Evolutionary conservation across 1,140 invertebrate species (phyloP), one percentile per base, ranked within the genome.

Genomic region (Diabrotica undecimpunctata): DNA sequence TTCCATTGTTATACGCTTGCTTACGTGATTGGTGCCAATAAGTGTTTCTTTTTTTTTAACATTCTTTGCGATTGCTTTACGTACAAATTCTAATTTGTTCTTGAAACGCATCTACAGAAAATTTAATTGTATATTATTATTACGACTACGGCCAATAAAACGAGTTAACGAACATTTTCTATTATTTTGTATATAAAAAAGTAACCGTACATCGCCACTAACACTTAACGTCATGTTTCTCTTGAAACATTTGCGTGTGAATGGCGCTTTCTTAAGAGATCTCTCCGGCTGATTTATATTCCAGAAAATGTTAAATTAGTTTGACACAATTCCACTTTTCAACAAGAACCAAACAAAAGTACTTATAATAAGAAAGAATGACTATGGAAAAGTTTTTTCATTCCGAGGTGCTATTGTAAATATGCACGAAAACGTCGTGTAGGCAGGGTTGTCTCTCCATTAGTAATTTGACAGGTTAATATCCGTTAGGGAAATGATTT

Each of bases 261-360:
- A 46, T 46, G n/a, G 41, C 4, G n/a, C 41, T 46, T 9, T 54
- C 13, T 25, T 25, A 54, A 12, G 59, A 12, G 59, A 61, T 61
- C 13, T 25, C 4, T 7, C n/a, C 6, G 9, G n/a, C 36, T 61
- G 25, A 61, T 61, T 61, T 61, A 41, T 37, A 59, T 50, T 50
- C 14, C 12, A 50, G 14, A 61, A 57, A 61, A 61, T 61, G 59
- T 61, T 61, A 61, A 61, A 61, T 61, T 46, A 50, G 25, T 61
- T 61, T 50, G 59, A 61, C 59, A 61, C 59, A 52, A 61, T 61
- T 61, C 13, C 14, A 61, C 14, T n/a, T 61, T 61, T 61, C 13
- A 38, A 37, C 55, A 11, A 25, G 25, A 25, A 25, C 25, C 25
- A 25, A 25, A 25, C 25, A n/a, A 41, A 57, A 37, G 55, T 10